Base-by-base conservation (phyloP, 2,113 vertebrate genomes). In the Phrynocephalus versicolor region DNA sequence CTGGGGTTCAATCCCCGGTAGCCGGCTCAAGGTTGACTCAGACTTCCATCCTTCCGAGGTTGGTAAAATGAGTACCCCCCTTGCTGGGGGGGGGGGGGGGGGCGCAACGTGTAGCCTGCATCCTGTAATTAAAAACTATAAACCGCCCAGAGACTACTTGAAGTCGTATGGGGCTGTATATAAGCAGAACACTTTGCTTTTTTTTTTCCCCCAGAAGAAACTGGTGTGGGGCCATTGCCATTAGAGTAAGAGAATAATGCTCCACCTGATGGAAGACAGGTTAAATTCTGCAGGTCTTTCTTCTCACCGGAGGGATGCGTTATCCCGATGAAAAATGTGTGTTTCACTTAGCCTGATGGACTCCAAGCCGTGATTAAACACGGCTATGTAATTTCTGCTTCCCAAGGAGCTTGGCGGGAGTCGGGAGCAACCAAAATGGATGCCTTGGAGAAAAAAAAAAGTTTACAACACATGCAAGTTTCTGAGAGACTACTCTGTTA, bases 401-500 rank as follows among this genome's bases (percentile, higher is more conserved):
- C 25, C 64, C 64, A 65, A 27, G 64, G 62, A 65, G 19, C 25
- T 57, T 16, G 14, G 8, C 19, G 57, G 21, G 51, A 51, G 18
- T n/a, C 33, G 51, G 33, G 16, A n/a, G 35, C 57, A 21, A 33
- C 8, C 9, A 19, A 33, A 58, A 78, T n/a, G 30, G 75, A 78
- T 60, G 64, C 57, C 57, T 12, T 60, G 33, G 18, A 35, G 58
- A 78, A 9, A 60, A 78, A 78, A 9, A 60, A 1, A 78, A 78
- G 55, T 37, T 78, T 73, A 39, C 35, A 73, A 21, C 25, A 33
- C 55, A 18, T 15, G 3, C 30, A 55, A 76, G 39, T 18, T 65
- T 79, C 30, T 84, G 79, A 87, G 84, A 86, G 77, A 12, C 62
- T 72, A 79, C 85, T 55, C 87, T 85, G 72, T 88, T 91, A 91